Evolutionary conservation across 2,888 invertebrate species (phyloP), one percentile per base, ranked within the genome.

Genomic region (Cenopis cana): DNA sequence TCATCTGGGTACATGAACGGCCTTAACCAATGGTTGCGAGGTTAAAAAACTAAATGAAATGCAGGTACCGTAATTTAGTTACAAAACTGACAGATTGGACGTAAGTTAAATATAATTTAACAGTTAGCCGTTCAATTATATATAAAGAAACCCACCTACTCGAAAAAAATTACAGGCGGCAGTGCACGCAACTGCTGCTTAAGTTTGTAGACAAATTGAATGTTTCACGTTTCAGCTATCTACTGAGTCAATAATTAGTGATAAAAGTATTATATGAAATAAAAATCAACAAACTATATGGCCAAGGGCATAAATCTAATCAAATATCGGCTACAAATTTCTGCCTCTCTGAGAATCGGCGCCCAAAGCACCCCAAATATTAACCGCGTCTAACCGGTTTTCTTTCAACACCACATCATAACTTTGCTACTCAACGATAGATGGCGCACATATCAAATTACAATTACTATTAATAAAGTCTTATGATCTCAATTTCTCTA

Each of bases 391-490:
- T 38, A 17, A 57, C 62, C 33, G 72, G 69, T 72, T 69, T 52
- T 56, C 60, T 57, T 56, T 59, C 46, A 18, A 17, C 33, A 2
- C 36, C 12, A 14, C 59, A 20, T 46, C 18, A 14, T 71, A 59
- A 59, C 62, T 57, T 17, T 24, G 74, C 78, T 78, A 78, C 77
- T 78, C 78, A 24, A 11, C 75, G 64, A 59, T 69, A 77, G 78
- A 74, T 74, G 78, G 74, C 76, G 74, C 49, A 74, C 17, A 41
- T 49, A 49, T 62, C 41, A 70, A 64, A 56, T 33, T 6, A 6
- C 6, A 20, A 20, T 20, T n/a, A 2, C 20, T 54, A 18, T 38
- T 50, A 3, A 14, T 2, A n/a, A 14, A 33, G 29, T 10, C 24
- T n/a, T 12, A 2, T 8, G 38, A 38, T 18, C n/a, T 14, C n/a